These are phyloP conservation scores for Lepisosteus osseus DNA, from an alignment of 2,113 vertebrate species.

Conservation along the genomic window DNA sequence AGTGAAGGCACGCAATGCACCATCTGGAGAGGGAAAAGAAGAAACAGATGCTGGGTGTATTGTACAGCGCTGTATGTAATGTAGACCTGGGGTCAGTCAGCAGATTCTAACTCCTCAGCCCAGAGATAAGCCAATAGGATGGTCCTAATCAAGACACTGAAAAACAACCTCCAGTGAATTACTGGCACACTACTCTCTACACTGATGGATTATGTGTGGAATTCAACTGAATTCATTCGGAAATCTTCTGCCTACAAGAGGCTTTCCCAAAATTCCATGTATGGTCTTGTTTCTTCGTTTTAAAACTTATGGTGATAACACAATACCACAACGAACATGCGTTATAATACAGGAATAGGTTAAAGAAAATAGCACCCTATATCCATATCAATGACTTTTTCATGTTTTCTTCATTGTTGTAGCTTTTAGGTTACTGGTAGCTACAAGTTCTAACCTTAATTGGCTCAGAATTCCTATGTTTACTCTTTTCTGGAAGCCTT, in stretches of 20 bases:
- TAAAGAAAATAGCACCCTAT: no score
- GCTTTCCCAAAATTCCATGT: no score
- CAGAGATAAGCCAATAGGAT: neutral
- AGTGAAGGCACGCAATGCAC: conserved; percentile 24
- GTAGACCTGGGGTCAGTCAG: neutral
- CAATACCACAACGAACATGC: no score
- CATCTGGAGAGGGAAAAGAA: conserved; percentile 21
- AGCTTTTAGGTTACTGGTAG: no score
- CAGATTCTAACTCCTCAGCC: neutral
- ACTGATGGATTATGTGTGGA: neutral
- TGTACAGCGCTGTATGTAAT: conserved; percentile 15
- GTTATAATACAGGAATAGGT: no score
- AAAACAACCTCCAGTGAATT: neutral
- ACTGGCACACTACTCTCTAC: neutral
- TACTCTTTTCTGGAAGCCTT: no score
- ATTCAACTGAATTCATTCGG: neutral
- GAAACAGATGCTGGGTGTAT: conserved; percentile 31
- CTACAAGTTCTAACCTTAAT: no score
- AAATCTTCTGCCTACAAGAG: neutral
- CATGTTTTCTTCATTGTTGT: no score
- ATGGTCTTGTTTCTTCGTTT: no score
- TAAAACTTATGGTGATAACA: no score
- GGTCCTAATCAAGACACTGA: neutral
- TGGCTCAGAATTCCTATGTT: no score
- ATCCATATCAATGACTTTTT: no score